Percentiles rank a stretch among this genome's conserved stretches.
These are phyloP conservation scores for Pristionchus exspectatus DNA, from an alignment of 2,888 invertebrate genomes.

Conservation along the genomic window DNA sequence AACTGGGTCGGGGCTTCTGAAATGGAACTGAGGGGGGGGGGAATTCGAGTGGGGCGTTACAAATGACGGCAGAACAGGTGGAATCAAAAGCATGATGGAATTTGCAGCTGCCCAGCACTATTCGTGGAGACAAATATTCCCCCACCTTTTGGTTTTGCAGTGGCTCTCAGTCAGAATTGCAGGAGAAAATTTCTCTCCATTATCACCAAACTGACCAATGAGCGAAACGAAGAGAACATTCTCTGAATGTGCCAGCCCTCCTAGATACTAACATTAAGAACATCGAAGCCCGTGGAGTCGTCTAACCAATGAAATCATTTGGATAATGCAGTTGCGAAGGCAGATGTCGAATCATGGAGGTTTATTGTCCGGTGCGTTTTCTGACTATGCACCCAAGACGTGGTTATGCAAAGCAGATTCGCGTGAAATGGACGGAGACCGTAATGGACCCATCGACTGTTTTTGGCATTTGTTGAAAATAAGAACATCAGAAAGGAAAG, in stretches of 20 bases:
- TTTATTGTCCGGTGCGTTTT: neutral
- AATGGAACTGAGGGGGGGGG: neutral
- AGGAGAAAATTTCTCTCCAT: neutral
- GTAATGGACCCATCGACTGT: neutral
- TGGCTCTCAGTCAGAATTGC: neutral
- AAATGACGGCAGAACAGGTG: conserved; percentile 4
- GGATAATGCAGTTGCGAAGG: neutral
- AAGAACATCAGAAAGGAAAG: neutral
- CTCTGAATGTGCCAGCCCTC: neutral
- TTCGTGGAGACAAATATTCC: neutral
- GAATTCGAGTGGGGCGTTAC: neutral
- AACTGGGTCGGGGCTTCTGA: neutral
- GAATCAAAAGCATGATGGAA: neutral
- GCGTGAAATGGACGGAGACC: neutral
- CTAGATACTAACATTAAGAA: too few species aligned
- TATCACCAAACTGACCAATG: too few species aligned
- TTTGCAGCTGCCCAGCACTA: neutral
- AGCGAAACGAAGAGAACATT: neutral
- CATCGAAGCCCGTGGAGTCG: neutral
- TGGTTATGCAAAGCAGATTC: neutral
- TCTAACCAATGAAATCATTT: neutral
- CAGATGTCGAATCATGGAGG: neutral
- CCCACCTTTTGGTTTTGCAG: neutral
- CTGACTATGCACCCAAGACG: neutral
- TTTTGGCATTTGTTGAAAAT: neutral